These are phyloP conservation scores for Archips xylosteana DNA, from an alignment of 2,888 invertebrate genomes.

Conservation along the genomic window DNA sequence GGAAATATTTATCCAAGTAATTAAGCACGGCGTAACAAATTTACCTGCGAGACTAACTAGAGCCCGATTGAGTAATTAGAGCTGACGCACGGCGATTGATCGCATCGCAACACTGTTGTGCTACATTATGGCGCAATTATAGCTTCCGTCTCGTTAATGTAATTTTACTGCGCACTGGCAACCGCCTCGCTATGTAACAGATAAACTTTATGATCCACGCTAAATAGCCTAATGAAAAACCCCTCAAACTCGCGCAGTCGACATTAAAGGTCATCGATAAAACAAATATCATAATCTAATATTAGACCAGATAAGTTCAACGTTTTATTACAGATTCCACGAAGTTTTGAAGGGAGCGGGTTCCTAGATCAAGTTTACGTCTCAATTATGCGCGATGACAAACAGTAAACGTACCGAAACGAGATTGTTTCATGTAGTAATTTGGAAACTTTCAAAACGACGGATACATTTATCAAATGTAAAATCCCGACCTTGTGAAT, in stretches of 20 bases:
- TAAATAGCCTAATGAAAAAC: constrained; percentile 62
- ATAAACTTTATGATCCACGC: constrained; percentile 65
- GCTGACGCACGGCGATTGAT: constrained; percentile 37
- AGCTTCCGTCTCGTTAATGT: constrained; percentile 45
- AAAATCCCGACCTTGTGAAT: neutral
- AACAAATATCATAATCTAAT: constrained; percentile 49
- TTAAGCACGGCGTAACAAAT: constrained; percentile 17
- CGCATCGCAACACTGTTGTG: constrained; percentile 31
- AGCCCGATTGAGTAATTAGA: constrained; percentile 39
- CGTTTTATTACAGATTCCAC: constrained; percentile 31
- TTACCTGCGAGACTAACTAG: constrained; percentile 34
- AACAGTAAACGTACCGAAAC: neutral
- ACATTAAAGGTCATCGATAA: constrained; percentile 52
- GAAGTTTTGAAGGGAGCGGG: constrained; percentile 29
- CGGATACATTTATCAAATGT: neutral
- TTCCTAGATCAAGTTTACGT: constrained; percentile 17
- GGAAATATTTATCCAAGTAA: constrained; percentile 21
- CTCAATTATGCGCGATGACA: constrained; percentile 14
- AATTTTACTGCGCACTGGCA: constrained; percentile 52
- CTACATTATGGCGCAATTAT: constrained; percentile 39
- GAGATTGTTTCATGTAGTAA: neutral
- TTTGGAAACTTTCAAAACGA: neutral
- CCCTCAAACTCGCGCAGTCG: constrained; percentile 50
- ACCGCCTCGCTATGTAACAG: constrained; percentile 50
- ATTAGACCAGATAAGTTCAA: constrained; percentile 43